Evolutionary conservation across 2,797 vertebrate species (phyloP).

Genomic region (Oophaga sylvatica): DNA sequence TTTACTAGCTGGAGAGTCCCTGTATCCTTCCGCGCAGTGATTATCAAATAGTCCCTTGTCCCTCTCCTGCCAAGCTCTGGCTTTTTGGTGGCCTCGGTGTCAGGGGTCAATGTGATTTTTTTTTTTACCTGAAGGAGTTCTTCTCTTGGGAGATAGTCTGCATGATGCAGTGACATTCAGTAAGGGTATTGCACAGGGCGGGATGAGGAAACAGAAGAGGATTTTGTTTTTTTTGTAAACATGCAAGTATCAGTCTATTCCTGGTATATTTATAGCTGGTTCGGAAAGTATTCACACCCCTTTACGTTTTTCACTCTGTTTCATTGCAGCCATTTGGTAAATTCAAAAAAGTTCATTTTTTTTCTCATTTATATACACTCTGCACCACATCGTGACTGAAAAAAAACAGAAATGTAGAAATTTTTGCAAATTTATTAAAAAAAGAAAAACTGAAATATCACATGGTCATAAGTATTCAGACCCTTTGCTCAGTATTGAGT

Average conservation of each 20-base stretch:
- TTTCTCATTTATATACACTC: too few species aligned
- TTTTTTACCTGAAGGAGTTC: neutral
- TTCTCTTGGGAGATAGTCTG: neutral
- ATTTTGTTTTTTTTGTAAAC: neutral
- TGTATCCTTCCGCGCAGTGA: conserved; percentile 65
- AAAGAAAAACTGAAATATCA: too few species aligned
- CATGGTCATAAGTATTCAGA: too few species aligned
- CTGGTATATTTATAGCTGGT: neutral
- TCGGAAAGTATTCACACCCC: too few species aligned
- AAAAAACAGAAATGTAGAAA: too few species aligned
- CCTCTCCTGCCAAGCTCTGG: neutral
- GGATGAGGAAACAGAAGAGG: neutral
- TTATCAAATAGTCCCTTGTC: conserved; percentile 64
- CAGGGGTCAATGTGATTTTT: neutral
- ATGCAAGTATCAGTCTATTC: neutral
- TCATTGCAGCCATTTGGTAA: too few species aligned
- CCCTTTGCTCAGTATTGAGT: too few species aligned
- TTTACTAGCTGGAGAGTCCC: neutral
- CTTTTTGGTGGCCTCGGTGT: neutral
- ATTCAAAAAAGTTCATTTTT: too few species aligned
- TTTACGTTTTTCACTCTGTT: too few species aligned
- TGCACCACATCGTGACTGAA: too few species aligned
- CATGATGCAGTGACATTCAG: neutral
- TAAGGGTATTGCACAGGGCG: neutral
- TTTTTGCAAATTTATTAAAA: too few species aligned